Evolutionary conservation across 2,797 vertebrate species (phyloP), one percentile per base, ranked within the genome.

Genomic region (Sebastes vulpes): DNA sequence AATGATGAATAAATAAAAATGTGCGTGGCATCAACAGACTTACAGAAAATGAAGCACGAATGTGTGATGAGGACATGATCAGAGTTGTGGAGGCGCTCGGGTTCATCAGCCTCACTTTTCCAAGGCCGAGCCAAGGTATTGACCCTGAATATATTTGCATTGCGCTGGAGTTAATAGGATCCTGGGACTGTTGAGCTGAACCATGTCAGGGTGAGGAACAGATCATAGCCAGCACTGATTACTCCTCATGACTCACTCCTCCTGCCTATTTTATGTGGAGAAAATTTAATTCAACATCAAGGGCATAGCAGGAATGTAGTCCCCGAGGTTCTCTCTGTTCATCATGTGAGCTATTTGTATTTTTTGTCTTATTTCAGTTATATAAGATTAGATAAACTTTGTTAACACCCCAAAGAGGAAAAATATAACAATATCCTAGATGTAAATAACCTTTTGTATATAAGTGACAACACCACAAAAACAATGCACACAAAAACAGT

Each of bases 181-280:
- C 72, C 38, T 0, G 0, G 12, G 72, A 78, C 29, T 28, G 68
- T 46, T 48, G 63, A 75, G 66, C 58, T 38, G 31, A 85, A 82
- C 72, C 56, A 32, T 4, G 18, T 82, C 72, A 48, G 72, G 65
- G 61, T 4, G 42, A 80, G 60, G 71, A 75, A 67, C 58, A 72
- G 82, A 90, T 91, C 83, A 83, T 52, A 85, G 66, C 79, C 11
- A n/a, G 28, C 11, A 5, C 72, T 73, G 80, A 89, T 92, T 89
- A 64, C 79, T 74, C 54, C 57, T 86, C 74, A 38, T 90, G 86
- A 87, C 88, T 91, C 83, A 85, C 65, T 77, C 46, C 61, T 70
- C 25, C 70, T 64, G 46, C 53, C 52, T 83, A 10, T 73, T 86
- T 89, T 56, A 77, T 77, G 53, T 56, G 21, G 31, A 65, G 53